phyloP scores from a whole-genome alignment of 2,888 invertebrate genomes.

The Callyntrura sp. region DNA sequence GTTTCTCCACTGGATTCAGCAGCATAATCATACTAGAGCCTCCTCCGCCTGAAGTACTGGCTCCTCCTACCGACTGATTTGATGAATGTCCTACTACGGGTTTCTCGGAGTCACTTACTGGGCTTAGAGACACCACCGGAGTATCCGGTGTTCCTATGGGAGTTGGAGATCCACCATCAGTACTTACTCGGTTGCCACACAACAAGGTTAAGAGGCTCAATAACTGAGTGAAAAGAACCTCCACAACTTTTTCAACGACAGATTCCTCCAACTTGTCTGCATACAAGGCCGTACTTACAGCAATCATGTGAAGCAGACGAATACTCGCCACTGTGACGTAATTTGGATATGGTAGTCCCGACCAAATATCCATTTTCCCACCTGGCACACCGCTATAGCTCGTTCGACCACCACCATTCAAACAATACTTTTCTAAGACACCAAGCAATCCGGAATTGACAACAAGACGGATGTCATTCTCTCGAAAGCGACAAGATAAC shows the following conservation, averaged over 20 bases:
- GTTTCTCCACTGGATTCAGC: constrained; percentile 81
- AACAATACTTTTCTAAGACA: constrained; percentile 86
- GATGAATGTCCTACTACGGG: too few relatives aligned
- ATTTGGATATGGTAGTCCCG: constrained; percentile 80
- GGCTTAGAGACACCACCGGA: constrained; percentile 81
- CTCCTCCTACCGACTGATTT: too few relatives aligned
- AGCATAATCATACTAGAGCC: constrained; percentile 29
- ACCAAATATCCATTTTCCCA: constrained; percentile 73
- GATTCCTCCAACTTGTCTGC: constrained; percentile 85
- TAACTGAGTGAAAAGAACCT: constrained; percentile 87
- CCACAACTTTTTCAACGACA: constrained; percentile 87
- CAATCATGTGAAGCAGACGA: constrained; percentile 87
- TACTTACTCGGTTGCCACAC: constrained; percentile 82
- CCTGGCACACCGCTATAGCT: too few relatives aligned
- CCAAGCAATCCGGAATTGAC: constrained; percentile 87
- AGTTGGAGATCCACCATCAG: constrained; percentile 81
- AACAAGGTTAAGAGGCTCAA: constrained; percentile 82
- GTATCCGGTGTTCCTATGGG: constrained; percentile 83
- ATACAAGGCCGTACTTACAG: constrained; percentile 86
- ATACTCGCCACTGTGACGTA: constrained; percentile 86
- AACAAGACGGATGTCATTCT: constrained; percentile 87
- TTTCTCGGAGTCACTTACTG: constrained; percentile 80
- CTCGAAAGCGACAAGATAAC: constrained; percentile 87
- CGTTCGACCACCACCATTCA: constrained; percentile 38
- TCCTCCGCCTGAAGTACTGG: neutral